Evolutionary conservation across 2,797 vertebrate genomes (phyloP).

Genomic region (Tapera naevia): DNA sequence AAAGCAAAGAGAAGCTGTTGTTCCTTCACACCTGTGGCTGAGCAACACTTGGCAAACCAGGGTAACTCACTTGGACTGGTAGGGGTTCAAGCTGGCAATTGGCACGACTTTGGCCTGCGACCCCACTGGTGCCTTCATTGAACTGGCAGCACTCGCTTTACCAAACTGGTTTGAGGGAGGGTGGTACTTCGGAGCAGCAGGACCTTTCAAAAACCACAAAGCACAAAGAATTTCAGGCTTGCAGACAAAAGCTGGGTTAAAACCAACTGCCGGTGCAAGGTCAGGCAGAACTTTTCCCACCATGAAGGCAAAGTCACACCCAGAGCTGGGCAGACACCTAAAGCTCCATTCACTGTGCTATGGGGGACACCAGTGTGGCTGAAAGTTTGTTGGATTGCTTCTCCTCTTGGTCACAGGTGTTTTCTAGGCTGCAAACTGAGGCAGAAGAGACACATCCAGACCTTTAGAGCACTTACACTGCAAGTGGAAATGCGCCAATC

Average conservation of each 20-base stretch:
- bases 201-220: constrained; percentile 56
- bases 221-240: constrained; percentile 8
- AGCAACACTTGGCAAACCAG: neutral
- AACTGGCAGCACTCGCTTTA: constrained; percentile 71
- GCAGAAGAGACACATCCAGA: neutral
- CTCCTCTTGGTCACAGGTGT: neutral
- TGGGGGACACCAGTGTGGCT: neutral
- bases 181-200: constrained; percentile 71
- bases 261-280: neutral
- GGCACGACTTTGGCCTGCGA: constrained; percentile 89
- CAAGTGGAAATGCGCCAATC: neutral
- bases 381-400: neutral
- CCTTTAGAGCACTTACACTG: neutral
- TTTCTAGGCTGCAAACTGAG: neutral
- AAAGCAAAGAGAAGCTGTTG: neutral
- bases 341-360: neutral
- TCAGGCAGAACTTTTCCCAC: neutral
- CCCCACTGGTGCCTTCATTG: constrained; percentile 82
- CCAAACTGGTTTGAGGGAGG: constrained; percentile 80
- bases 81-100: constrained; percentile 95
- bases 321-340: neutral
- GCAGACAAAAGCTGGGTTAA: neutral
- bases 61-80: constrained; percentile 93
- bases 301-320: neutral
- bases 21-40: neutral